These are phyloP conservation scores for Dasyurus viverrinus DNA, from an alignment of 2,113 vertebrate species.

Conservation along the genomic window DNA sequence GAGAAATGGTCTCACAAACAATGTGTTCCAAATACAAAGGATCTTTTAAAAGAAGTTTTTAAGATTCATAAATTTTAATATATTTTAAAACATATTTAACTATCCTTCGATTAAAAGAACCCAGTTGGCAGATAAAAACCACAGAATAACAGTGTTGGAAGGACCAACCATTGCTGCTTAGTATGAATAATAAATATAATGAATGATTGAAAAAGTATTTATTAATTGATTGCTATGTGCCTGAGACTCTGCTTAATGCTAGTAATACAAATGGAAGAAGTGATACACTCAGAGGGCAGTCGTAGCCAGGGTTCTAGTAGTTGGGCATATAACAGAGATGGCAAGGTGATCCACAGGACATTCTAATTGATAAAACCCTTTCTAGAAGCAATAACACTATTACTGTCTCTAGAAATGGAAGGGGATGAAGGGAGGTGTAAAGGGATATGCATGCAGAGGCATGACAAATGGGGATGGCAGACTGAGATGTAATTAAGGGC, in stretches of 20 bases:
- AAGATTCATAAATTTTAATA: not conserved
- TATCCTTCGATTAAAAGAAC: constrained; percentile 1
- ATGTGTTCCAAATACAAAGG: not conserved
- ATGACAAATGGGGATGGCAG: not conserved
- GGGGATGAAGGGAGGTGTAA: not conserved
- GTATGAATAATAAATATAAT: not conserved
- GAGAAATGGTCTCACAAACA: not conserved
- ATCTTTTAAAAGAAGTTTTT: not conserved
- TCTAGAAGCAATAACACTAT: not conserved
- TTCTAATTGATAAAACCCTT: not conserved
- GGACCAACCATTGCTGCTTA: not conserved
- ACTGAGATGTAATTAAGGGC: not conserved
- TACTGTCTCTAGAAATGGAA: not conserved
- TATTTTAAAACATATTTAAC: not conserved
- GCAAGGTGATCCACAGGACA: not conserved
- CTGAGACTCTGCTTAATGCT: not conserved
- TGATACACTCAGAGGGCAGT: not conserved
- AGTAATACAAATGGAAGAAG: not conserved
- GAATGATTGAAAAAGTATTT: not conserved
- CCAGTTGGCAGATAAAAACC: not conserved
- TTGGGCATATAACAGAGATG: not conserved
- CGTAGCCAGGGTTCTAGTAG: not conserved
- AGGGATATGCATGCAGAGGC: not conserved
- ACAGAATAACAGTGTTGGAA: not conserved
- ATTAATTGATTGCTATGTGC: not conserved